A percentile compares a stretch with the other conserved stretches of the same genome.
Conservation (phyloP, 2,797 vertebrate species). For the Choloepus didactylus region DNA sequence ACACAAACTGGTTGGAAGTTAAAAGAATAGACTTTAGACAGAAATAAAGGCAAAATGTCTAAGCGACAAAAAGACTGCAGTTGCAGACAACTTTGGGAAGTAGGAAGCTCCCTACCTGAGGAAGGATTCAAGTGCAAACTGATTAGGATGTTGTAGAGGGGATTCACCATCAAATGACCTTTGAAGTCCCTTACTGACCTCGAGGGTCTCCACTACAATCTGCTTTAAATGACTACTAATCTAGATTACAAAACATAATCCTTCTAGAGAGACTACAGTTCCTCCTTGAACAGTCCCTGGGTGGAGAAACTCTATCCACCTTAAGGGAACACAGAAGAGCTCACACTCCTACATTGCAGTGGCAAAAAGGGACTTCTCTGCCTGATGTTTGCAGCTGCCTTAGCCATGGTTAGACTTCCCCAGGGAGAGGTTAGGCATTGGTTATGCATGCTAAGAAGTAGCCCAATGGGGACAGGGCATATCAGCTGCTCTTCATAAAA, state of each 20-base stretch:
- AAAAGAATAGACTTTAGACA: not conserved
- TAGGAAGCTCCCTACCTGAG: not conserved
- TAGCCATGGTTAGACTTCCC: not conserved
- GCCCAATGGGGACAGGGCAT: not conserved
- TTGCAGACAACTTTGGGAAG: not conserved
- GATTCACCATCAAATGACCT: not conserved
- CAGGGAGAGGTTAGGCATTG: not conserved
- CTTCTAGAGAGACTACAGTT: not conserved
- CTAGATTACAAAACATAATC: slow-evolving; percentile 17
- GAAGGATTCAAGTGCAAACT: not conserved
- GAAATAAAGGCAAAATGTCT: not conserved
- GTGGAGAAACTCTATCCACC: not conserved
- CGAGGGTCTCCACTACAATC: not conserved
- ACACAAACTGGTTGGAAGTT: not conserved
- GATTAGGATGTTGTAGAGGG: not conserved
- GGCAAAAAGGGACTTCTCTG: not conserved
- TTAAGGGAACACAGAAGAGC: not conserved
- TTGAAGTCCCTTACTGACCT: not conserved
- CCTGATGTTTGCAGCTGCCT: not conserved
- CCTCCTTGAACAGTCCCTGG: not conserved
- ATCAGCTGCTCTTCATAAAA: not conserved
- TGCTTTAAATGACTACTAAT: not conserved
- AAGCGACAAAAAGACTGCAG: not conserved
- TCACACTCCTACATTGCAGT: not conserved
- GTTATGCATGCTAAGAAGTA: not conserved